Base-by-base conservation (phyloP, 2,888 invertebrate species). In the Leucozona laternaria region DNA sequence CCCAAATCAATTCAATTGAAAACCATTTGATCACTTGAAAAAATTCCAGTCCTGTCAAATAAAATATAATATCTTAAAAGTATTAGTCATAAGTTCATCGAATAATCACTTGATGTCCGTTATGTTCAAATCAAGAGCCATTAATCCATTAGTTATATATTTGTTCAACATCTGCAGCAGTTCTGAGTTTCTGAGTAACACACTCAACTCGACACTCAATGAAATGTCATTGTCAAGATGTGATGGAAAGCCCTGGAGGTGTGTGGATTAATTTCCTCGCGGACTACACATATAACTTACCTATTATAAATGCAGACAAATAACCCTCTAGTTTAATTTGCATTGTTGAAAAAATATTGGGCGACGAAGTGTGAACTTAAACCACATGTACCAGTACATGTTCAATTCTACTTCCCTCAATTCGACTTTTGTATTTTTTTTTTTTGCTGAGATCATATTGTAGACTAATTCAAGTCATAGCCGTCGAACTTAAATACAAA, bases 331-430 rank as follows among this genome's bases (percentile, higher is more conserved):
- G 53, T 43, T 80, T 53, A 57, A 75, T 64, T 79, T 50, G 60
- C 75, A 58, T 75, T 84, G 80, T 72, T 80, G 68, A 48, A 60
- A 60, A 72, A 55, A 68, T 77, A 80, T 80, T 77, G 81, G 81
- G 81, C 81, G 85, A 77, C 80, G 77, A 81, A 81, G 77, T 85
- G 85, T 85, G 81, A 85, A 81, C 62, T 57, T 60, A 43, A 55
- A 80, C 80, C 82, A 73, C 71, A 79, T 79, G 68, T 73, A 73
- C 71, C 73, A 73, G 68, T 73, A 68, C 72, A 62, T 66, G 50
- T 50, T 11, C n/a, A 17, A 20, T 37, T 40, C 50, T 2, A 40
- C 31, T 40, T n/a, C 20, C 50, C 43, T 48, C 22, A 17, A 10
- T 45, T 66, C 37, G 17, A 48, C 31, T 57, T 13, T 60, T 40